phyloP scores from a whole-genome alignment of 2,113 vertebrate species.

The Chinchilla lanigera region DNA sequence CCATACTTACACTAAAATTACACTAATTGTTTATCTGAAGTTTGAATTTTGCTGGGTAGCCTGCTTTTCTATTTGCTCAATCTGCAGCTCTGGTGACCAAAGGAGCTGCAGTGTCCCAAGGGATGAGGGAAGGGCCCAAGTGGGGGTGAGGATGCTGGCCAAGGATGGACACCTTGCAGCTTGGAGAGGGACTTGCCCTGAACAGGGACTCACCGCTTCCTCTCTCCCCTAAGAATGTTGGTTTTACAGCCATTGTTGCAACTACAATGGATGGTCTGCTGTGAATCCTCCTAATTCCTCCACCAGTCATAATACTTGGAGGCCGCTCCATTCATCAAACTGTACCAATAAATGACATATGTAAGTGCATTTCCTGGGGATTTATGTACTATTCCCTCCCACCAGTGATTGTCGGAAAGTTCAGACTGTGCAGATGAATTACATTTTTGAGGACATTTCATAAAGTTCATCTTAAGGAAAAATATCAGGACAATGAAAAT shows the following conservation, averaged over 20 bases:
- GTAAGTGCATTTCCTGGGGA: too few relatives aligned
- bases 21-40: background rate
- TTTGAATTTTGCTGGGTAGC: background rate
- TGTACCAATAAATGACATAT: background rate
- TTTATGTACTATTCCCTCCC: background rate
- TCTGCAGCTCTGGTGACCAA: background rate
- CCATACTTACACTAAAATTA: background rate
- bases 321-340: background rate
- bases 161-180: too few relatives aligned
- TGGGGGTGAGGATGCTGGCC: background rate
- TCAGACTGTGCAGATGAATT: background rate
- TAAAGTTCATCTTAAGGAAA: background rate
- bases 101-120: background rate
- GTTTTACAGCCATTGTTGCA: background rate
- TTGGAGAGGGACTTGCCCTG: background rate
- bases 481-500: background rate
- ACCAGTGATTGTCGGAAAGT: background rate
- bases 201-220: rapidly evolving
- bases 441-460: background rate
- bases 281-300: background rate
- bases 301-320: background rate
- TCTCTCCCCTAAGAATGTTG: background rate
- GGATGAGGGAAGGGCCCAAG: background rate
- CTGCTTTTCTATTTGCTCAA: background rate
- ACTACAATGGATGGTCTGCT: rapidly evolving